Evolutionary conservation across 2,113 vertebrate species (phyloP).

Genomic region (Phoenicopterus ruber): DNA sequence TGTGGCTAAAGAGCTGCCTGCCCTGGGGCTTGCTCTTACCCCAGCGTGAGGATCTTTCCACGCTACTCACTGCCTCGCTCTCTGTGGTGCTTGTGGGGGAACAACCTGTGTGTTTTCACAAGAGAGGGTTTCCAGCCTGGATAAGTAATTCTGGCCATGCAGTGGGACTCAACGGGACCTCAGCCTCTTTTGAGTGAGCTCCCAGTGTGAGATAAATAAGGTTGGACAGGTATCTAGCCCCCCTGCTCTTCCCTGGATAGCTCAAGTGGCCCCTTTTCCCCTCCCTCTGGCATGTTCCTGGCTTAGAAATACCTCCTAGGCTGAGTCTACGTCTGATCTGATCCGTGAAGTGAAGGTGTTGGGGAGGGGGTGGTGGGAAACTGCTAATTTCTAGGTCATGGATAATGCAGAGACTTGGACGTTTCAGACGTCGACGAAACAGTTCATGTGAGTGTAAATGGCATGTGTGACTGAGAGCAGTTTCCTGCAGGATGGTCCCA

Average conservation of each 20-base stretch:
- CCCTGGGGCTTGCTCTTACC: background rate
- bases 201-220: background rate
- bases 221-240: background rate
- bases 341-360: background rate
- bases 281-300: background rate
- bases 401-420: background rate
- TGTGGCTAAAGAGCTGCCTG: background rate
- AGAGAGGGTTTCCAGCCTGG: background rate
- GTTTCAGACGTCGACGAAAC: background rate
- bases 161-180: background rate
- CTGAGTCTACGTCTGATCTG: background rate
- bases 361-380: background rate
- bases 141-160: background rate
- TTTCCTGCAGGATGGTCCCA: background rate
- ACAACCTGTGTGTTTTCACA: rapidly evolving
- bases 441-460: background rate
- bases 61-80: background rate
- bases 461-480: background rate
- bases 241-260: background rate
- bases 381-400: background rate
- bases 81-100: background rate
- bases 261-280: background rate
- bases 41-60: background rate
- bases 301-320: background rate
- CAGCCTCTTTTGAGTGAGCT: background rate